phyloP scores from a whole-genome alignment of 2,113 vertebrate species.

The Sylvietta virens region DNA sequence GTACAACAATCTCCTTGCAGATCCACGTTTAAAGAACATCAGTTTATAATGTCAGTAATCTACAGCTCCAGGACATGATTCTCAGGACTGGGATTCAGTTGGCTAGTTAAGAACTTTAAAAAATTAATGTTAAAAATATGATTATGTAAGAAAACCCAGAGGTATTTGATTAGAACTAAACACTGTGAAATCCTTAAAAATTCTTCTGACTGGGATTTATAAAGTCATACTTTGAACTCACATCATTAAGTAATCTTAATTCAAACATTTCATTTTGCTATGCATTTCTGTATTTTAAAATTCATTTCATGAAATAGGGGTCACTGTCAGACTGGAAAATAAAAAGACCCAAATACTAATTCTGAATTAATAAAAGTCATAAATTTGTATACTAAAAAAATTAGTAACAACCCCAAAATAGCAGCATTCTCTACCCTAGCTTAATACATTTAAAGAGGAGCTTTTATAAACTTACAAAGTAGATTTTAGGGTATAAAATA shows the following conservation, averaged over 20 bases:
- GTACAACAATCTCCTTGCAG: conserved; percentile 71
- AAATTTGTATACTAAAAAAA: background rate
- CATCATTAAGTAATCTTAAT: background rate
- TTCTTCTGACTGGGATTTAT: conserved; percentile 9
- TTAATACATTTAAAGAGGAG: conserved; percentile 14
- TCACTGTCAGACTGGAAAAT: background rate
- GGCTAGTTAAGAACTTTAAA: conserved; percentile 42
- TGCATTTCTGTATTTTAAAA: conserved; percentile 16
- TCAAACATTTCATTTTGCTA: background rate
- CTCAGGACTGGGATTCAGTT: conserved; percentile 28
- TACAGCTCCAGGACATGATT: conserved; percentile 57
- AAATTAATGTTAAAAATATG: conserved; percentile 47
- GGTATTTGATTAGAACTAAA: conserved; percentile 35
- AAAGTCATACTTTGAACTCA: background rate
- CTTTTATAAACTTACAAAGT: conserved; percentile 46
- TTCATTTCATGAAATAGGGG: background rate
- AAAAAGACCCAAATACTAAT: background rate
- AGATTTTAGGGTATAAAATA: conserved; percentile 37
- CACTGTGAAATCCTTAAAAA: conserved; percentile 40
- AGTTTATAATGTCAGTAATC: conserved; percentile 55
- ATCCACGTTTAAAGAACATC: conserved; percentile 66
- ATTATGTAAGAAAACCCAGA: conserved; percentile 1
- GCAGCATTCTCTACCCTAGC: background rate
- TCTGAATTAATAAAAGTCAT: conserved; percentile 12
- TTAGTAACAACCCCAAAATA: background rate